Base-by-base conservation (phyloP, 2,797 vertebrate genomes). In the Diceros bicornis region DNA sequence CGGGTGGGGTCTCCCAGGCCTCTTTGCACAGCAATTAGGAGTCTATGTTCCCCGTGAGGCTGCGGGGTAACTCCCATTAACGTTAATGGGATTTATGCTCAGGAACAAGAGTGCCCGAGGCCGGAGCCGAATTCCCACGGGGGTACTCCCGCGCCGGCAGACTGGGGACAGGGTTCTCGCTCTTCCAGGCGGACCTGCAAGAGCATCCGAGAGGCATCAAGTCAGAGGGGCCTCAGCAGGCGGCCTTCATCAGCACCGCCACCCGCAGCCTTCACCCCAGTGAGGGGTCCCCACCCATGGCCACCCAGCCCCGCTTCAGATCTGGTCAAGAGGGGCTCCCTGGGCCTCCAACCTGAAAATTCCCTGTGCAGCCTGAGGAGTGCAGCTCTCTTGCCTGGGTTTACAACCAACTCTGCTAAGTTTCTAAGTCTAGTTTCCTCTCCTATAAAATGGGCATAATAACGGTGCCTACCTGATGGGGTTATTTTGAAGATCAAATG, bases 51-150 rank as follows among this genome's bases (percentile, higher is more conserved):
- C 21, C 59, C 4, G 0, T 6, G 14, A 20, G 2, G 27, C 44
- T 4, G 14, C 1, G 0, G 1, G 6, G 0, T 0, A 2, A 77
- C 21, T 69, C 44, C 59, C 5, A 0, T 6, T 20, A 0, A 23
- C 7, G 1, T 27, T 41, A 9, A 1, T 55, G 0, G 72, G 5
- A 34, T 32, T 7, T 16, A 0, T n/a, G 0, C 27, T 23, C 1
- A 4, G 0, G 50, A 50, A 29, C 62, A 29, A 44, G 57, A 8
- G 7, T 1, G 4, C 17, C 10, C 7, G 23, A 37, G 29, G 3
- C 1, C 37, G 29, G 21, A 7, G 2, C 5, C 52, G 4, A 1
- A 11, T 21, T 66, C 72, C 32, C 14, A 12, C 0, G 0, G 0
- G 1, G 1, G 3, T 5, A 9, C 50, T 61, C 83, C 37, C 8